phyloP scores from a whole-genome alignment of 1,140 invertebrate species.

The Belonocnema kinseyi region DNA sequence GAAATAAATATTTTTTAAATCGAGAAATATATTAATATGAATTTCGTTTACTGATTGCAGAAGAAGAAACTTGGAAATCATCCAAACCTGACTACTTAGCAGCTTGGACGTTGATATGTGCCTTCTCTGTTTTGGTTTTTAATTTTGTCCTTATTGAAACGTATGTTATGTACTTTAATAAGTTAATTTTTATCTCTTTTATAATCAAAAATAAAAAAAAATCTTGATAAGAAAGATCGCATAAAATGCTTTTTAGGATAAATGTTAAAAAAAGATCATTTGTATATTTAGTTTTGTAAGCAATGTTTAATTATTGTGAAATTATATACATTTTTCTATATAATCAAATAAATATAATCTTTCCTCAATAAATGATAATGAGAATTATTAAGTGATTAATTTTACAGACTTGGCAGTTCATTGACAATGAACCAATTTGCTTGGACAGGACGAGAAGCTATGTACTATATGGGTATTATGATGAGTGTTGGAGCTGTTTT shows the following conservation, averaged over 20 bases:
- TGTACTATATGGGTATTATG: conserved; percentile 88
- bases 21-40: too few species aligned
- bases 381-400: conserved; percentile 14
- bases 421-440: conserved; percentile 93
- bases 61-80: conserved; percentile 83
- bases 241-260: not conserved
- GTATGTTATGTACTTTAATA: conserved; percentile 71
- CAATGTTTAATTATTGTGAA: not conserved
- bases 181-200: not conserved
- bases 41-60: conserved; percentile 67
- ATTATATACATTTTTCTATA: too few species aligned
- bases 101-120: conserved; percentile 84
- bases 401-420: conserved; percentile 84
- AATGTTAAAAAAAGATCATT: not conserved
- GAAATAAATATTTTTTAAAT: too few species aligned
- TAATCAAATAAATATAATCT: too few species aligned
- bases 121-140: conserved; percentile 91
- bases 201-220: not conserved
- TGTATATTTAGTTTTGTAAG: not conserved
- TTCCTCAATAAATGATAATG: too few species aligned
- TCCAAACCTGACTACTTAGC: conserved; percentile 86
- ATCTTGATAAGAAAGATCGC: conserved; percentile 12
- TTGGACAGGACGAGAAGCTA: conserved; percentile 86
- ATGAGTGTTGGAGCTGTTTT: conserved; percentile 87
- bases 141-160: conserved; percentile 94